These are phyloP conservation scores for Sitobion miscanthi DNA, from an alignment of 1,140 invertebrate genomes.

Conservation along the genomic window DNA sequence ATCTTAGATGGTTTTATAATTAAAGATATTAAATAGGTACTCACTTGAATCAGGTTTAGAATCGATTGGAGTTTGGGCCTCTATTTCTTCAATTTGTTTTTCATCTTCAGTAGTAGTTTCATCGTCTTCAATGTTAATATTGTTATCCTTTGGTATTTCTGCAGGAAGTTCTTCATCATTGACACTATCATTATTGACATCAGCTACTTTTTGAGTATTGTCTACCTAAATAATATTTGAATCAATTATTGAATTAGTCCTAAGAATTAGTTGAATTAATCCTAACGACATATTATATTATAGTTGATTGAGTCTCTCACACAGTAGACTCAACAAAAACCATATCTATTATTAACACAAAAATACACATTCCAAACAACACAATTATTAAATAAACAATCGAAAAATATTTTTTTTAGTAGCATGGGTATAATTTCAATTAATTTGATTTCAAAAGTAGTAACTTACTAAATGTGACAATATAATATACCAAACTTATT, in stretches of 20 bases:
- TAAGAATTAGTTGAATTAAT: too few species aligned
- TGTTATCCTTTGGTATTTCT: neutral
- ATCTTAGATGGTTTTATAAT: neutral
- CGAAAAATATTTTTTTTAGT: neutral
- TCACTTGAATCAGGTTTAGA: neutral
- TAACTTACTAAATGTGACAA: neutral
- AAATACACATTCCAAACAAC: neutral
- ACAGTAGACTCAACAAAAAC: too few species aligned
- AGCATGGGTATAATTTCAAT: neutral
- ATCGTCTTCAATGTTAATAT: neutral
- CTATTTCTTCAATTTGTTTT: neutral
- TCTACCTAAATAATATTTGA: constrained; percentile 12
- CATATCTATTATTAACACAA: too few species aligned
- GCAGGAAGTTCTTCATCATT: neutral
- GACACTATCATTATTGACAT: neutral
- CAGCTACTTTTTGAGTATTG: neutral
- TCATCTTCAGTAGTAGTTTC: neutral
- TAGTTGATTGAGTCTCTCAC: too few species aligned
- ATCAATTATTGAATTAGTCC: neutral
- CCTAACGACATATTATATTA: too few species aligned
- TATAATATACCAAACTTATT: neutral
- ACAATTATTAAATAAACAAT: neutral
- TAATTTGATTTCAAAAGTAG: neutral
- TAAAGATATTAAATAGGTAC: neutral
- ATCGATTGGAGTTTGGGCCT: neutral